Base-by-base conservation (phyloP, 2,888 invertebrate genomes). In the Nycteola revayana region DNA sequence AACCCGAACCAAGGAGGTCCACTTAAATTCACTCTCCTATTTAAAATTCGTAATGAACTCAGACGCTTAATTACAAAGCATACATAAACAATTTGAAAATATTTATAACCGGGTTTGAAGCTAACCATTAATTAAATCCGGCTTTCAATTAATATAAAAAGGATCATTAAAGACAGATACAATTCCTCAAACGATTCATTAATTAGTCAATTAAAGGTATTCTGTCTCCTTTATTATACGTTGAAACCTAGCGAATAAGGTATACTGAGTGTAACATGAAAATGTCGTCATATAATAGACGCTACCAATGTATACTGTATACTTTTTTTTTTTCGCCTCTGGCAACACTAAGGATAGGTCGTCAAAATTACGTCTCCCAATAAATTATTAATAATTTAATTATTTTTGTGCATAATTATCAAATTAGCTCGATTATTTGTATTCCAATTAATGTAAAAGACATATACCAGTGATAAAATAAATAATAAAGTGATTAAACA, bases 191-290 rank as follows among this genome's bases (percentile, higher is more conserved):
- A 56, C 50, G 42, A 45, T 56, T 60, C 65, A 72, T 78, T 77
- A 78, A 75, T 77, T 75, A 75, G 68, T 66, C 72, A 71, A 71
- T 77, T 76, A 70, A 69, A 65, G 45, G 52, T 39, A 41, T 10
- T 32, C 38, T 47, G 49, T 55, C 66, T 72, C 67, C 66, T 72
- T 71, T 74, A 69, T 68, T 68, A 68, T 62, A 65, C 62, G 55
- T 58, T 55, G 57, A 62, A 48, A 42, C 48, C 62, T 58, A 58
- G 65, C 64, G 67, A 71, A 72, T 64, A 64, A 59, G 14, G 14
- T 3, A 5, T 14, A n/a, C n/a, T n/a, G n/a, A n/a, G n/a, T n/a
- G n/a, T n/a, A n/a, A n/a, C n/a, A n/a, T n/a, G n/a, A n/a, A n/a
- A n/a, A n/a, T n/a, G n/a, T n/a, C n/a, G n/a, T n/a, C n/a, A n/a